These are phyloP conservation scores for Lymantria dispar DNA, from an alignment of 2,888 invertebrate genomes.

Conservation along the genomic window DNA sequence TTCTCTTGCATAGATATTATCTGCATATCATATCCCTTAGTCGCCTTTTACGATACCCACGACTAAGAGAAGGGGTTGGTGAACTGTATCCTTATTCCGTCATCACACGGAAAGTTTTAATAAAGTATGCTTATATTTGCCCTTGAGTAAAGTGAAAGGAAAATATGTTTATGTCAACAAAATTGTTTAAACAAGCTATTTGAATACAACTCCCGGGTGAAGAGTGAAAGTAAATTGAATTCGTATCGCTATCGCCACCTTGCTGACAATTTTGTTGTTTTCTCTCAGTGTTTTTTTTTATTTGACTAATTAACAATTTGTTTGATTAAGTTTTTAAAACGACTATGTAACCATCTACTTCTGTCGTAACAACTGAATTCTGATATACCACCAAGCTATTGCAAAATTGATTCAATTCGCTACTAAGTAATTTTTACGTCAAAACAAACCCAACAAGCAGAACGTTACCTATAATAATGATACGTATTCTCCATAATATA, in stretches of 20 bases:
- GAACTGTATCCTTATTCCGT: too few species aligned
- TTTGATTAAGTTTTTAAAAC: not conserved
- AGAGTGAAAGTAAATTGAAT: conserved; percentile 53
- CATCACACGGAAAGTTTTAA: too few species aligned
- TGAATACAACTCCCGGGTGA: conserved; percentile 38
- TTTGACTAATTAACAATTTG: conserved; percentile 5
- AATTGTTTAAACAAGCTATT: conserved; percentile 41
- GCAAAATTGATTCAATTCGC: not conserved
- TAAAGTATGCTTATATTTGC: conserved; percentile 29
- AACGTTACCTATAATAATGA: conserved; percentile 27
- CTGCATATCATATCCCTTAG: too few species aligned
- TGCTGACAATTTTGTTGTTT: conserved; percentile 28
- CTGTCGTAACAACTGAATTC: not conserved
- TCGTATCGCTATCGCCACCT: conserved; percentile 34
- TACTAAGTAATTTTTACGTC: conserved; percentile 7
- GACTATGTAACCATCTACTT: not conserved
- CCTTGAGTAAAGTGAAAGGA: conserved; percentile 22
- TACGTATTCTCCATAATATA: conserved; percentile 28
- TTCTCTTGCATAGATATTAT: too few species aligned
- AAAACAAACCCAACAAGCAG: conserved; percentile 15
- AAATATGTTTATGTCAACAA: conserved; percentile 34
- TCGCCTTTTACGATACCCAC: too few species aligned
- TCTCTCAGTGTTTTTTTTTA: conserved; percentile 32
- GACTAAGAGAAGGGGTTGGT: too few species aligned
- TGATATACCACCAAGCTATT: not conserved